Conservation (phyloP, 2,888 invertebrate species). For the Cheilosia vernalis region DNA sequence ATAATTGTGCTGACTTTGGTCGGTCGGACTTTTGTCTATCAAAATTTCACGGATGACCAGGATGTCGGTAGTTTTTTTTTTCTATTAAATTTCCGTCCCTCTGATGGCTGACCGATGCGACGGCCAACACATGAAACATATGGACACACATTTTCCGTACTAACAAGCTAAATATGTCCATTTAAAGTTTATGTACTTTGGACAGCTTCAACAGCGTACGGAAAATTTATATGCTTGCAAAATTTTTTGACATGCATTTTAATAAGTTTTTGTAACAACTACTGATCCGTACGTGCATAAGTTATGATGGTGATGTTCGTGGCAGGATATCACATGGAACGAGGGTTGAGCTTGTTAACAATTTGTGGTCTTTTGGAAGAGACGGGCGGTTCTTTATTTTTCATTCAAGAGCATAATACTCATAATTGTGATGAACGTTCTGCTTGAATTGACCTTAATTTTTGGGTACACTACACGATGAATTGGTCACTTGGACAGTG, state of each 20-base stretch:
- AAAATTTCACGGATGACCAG: conserved; percentile 71
- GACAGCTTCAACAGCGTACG: conserved; percentile 26
- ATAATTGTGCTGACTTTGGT: conserved; percentile 72
- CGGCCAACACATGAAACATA: conserved; percentile 24
- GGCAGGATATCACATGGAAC: conserved; percentile 33
- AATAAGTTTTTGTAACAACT: conserved; percentile 75
- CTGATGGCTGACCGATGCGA: conserved; percentile 29
- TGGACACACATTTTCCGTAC: conserved; percentile 42
- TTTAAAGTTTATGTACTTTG: conserved; percentile 69
- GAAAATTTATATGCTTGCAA: conserved; percentile 49
- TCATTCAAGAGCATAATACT: conserved; percentile 21
- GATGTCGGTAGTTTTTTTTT: conserved; percentile 36
- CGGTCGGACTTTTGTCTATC: conserved; percentile 71
- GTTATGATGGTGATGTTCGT: conserved; percentile 50
- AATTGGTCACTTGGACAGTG: no score
- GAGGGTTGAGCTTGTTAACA: conserved; percentile 39
- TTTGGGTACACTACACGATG: background rate
- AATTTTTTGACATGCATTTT: conserved; percentile 71
- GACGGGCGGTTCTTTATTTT: conserved; percentile 3
- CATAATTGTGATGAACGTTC: conserved; percentile 50
- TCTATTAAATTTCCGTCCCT: conserved; percentile 32
- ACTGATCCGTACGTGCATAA: conserved; percentile 64
- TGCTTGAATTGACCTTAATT: conserved; percentile 53
- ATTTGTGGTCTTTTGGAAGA: conserved; percentile 52
- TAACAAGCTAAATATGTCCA: conserved; percentile 73